These are phyloP conservation scores for Drosophila serrata DNA, from an alignment of 1,140 invertebrate species.

Conservation along the genomic window DNA sequence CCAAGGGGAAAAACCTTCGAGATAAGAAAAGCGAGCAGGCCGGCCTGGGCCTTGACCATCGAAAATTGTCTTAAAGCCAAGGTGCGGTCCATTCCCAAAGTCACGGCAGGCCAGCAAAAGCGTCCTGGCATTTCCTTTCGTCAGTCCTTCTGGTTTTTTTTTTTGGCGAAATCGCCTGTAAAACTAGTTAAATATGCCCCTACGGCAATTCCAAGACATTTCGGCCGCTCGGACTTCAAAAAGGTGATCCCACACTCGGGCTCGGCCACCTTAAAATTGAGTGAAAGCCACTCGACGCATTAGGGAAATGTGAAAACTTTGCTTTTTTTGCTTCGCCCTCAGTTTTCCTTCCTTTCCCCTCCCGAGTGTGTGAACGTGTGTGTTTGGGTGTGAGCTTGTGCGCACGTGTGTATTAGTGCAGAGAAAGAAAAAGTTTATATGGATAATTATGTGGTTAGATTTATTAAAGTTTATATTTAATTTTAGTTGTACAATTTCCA, in stretches of 20 bases:
- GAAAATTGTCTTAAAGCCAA: slow-evolving; percentile 64
- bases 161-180: slow-evolving; percentile 64
- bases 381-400: slow-evolving; percentile 4
- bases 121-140: slow-evolving; percentile 24
- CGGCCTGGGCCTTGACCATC: slow-evolving; percentile 10
- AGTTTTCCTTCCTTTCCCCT: slow-evolving; percentile 18
- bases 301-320: slow-evolving; percentile 63
- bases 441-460: neutral
- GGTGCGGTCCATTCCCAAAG: slow-evolving; percentile 59
- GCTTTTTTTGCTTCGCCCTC: slow-evolving; percentile 47
- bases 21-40: slow-evolving; percentile 16
- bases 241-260: slow-evolving; percentile 42
- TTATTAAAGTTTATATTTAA: too few relatives aligned
- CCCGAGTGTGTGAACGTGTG: neutral
- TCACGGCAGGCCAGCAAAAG: slow-evolving; percentile 36
- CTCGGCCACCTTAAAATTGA: slow-evolving; percentile 56
- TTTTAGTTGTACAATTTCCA: too few relatives aligned
- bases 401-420: slow-evolving; percentile 42
- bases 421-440: slow-evolving; percentile 3
- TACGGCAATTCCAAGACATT: slow-evolving; percentile 67
- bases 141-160: slow-evolving; percentile 22
- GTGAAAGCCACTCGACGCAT: slow-evolving; percentile 60
- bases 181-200: slow-evolving; percentile 81
- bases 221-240: slow-evolving; percentile 50
- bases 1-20: slow-evolving; percentile 22